These are phyloP conservation scores for Tichodroma muraria DNA, from an alignment of 2,113 vertebrate genomes.

Conservation along the genomic window DNA sequence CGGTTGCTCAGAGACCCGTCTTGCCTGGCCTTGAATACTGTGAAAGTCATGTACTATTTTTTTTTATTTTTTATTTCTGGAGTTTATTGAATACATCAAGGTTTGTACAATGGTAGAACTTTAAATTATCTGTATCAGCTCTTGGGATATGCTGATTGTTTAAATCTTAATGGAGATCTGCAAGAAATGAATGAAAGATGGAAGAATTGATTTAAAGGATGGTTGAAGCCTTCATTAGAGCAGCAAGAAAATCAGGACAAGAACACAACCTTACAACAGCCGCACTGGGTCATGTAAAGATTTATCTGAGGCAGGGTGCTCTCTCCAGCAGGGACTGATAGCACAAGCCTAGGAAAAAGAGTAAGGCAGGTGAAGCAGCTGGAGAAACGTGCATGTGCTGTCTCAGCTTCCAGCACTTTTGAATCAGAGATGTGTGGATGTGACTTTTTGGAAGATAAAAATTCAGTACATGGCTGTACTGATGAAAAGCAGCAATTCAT, in stretches of 20 bases:
- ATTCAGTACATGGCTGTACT: background rate
- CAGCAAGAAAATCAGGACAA: background rate
- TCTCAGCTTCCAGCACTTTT: background rate
- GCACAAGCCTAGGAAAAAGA: background rate
- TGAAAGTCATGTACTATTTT: background rate
- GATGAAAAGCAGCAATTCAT: background rate
- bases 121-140: background rate
- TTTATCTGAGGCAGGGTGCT: background rate
- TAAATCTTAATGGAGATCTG: background rate
- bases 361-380: background rate
- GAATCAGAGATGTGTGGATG: background rate
- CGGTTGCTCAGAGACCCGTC: background rate
- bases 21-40: background rate
- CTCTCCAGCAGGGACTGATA: background rate
- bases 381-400: background rate
- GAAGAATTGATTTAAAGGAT: background rate
- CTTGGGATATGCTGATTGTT: background rate
- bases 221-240: background rate
- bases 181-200: background rate
- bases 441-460: background rate
- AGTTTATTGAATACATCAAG: background rate
- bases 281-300: background rate
- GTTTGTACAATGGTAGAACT: background rate
- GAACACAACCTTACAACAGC: background rate
- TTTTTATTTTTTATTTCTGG: background rate